Conservation (phyloP, 2,888 invertebrate genomes). For the Dexiosoma caninum region DNA sequence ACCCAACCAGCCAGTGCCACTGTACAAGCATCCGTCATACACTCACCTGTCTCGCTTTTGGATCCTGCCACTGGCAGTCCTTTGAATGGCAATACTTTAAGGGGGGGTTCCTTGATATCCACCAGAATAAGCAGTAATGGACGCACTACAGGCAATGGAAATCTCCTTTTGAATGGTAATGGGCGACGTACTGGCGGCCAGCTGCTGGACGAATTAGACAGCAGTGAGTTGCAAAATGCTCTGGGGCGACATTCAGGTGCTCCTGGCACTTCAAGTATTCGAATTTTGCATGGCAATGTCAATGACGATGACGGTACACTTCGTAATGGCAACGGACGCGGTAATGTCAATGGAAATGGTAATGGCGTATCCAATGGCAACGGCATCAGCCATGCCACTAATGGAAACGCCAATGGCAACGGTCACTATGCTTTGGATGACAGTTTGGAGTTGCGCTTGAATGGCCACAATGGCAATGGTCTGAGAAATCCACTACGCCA, state of each 20-base stretch:
- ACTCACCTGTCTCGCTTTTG: constrained; percentile 71
- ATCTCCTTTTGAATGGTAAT: constrained; percentile 64
- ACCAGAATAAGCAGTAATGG: constrained; percentile 65
- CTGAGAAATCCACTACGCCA: constrained; percentile 40
- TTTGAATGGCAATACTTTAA: constrained; percentile 67
- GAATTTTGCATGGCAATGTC: constrained; percentile 58
- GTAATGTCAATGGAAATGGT: neutral
- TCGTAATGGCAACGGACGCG: constrained; percentile 22
- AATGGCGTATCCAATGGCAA: constrained; percentile 33
- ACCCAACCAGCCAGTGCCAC: constrained; percentile 74
- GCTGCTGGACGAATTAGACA: constrained; percentile 68
- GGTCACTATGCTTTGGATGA: constrained; percentile 49
- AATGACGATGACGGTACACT: neutral
- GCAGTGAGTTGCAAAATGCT: constrained; percentile 55
- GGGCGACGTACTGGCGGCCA: constrained; percentile 65
- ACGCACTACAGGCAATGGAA: constrained; percentile 60
- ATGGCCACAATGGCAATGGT: constrained; percentile 37
- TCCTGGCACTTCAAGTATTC: constrained; percentile 47
- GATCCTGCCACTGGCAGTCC: constrained; percentile 61
- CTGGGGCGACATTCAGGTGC: constrained; percentile 37
- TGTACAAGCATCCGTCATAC: constrained; percentile 74
- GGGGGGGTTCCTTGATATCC: constrained; percentile 61
- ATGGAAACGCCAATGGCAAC: constrained; percentile 13
- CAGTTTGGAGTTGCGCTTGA: constrained; percentile 39
- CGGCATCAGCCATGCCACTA: neutral